These are phyloP conservation scores for Seira musarum DNA, from an alignment of 2,888 invertebrate genomes.

Conservation along the genomic window DNA sequence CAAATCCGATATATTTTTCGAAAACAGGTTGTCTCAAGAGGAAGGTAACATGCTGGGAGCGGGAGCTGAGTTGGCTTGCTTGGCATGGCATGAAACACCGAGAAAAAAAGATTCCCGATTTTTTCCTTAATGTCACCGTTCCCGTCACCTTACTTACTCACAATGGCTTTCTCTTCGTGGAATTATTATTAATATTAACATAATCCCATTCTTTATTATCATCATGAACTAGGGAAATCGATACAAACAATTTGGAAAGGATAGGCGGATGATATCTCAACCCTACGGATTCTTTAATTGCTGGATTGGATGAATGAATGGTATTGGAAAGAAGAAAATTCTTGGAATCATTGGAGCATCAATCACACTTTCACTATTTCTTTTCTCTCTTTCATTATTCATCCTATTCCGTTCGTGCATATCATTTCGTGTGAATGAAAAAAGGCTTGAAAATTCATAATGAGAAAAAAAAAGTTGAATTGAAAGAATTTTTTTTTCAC, in stretches of 20 bases:
- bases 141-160: not conserved
- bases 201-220: not conserved
- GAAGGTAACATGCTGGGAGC: not conserved
- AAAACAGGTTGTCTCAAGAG: not conserved
- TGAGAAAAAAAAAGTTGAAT: conserved; percentile 8
- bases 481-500: conserved; percentile 4
- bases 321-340: conserved; percentile 18
- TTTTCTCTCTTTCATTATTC: not conserved
- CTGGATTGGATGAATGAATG: not conserved
- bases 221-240: not conserved
- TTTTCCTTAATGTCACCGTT: not conserved
- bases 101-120: not conserved
- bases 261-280: not conserved
- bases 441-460: conserved; percentile 44
- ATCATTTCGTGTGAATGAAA: conserved; percentile 12
- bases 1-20: not conserved
- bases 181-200: not conserved
- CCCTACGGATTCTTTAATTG: not conserved
- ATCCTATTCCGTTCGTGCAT: conserved; percentile 4
- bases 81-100: too few species aligned
- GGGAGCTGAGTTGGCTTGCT: too few species aligned
- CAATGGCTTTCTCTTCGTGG: not conserved
- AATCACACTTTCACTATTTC: conserved; percentile 32
- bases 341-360: conserved; percentile 54
- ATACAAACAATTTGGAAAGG: not conserved